A percentile compares a stretch with the other conserved stretches of the same genome.
These are phyloP conservation scores for Stramonita haemastoma DNA, from an alignment of 2,888 invertebrate species.

Conservation along the genomic window DNA sequence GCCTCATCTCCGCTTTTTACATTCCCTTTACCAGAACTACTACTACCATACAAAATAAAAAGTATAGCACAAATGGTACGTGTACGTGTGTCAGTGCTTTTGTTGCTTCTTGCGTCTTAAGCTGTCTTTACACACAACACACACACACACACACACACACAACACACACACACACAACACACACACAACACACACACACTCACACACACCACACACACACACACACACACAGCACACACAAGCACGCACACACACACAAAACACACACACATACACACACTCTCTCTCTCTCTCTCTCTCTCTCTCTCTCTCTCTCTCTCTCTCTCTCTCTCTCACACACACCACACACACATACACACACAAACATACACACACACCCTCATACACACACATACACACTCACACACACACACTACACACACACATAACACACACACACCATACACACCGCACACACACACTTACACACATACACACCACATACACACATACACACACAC, in stretches of 20 bases:
- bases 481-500: too few relatives aligned
- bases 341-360: too few relatives aligned
- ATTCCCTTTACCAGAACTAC: not conserved
- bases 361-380: too few relatives aligned
- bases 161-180: not conserved
- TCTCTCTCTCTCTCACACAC: not conserved
- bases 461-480: too few relatives aligned
- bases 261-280: not conserved
- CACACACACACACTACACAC: too few relatives aligned
- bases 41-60: not conserved
- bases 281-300: not conserved
- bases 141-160: not conserved
- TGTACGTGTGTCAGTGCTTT: not conserved
- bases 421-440: too few relatives aligned
- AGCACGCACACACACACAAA: too few relatives aligned
- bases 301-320: conserved; percentile 1
- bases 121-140: not conserved
- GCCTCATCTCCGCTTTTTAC: not conserved
- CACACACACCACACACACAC: not conserved
- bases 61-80: not conserved
- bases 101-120: not conserved
- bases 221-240: not conserved
- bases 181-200: not conserved
- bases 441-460: too few relatives aligned
- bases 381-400: too few relatives aligned